phyloP scores from a whole-genome alignment of 1,140 invertebrate species.

The Ladona fulva region DNA sequence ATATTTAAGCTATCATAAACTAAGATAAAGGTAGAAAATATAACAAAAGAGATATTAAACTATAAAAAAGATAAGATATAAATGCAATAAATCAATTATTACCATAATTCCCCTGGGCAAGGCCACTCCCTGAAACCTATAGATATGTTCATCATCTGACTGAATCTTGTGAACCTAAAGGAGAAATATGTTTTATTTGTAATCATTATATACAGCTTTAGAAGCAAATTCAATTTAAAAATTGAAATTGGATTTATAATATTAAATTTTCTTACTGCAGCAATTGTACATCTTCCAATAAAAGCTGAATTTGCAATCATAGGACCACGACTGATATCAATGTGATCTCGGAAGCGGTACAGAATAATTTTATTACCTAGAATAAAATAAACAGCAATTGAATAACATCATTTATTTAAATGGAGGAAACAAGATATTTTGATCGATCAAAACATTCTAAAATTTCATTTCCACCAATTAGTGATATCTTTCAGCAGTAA shows the following conservation, averaged over 20 bases:
- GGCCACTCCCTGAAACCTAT: slow-evolving; percentile 83
- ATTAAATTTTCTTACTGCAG: slow-evolving; percentile 42
- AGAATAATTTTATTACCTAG: slow-evolving; percentile 54
- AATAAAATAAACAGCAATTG: slow-evolving; percentile 13
- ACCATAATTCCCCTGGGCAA: slow-evolving; percentile 62
- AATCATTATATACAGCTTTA: neutral
- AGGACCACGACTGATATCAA: slow-evolving; percentile 87
- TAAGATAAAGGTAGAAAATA: neutral
- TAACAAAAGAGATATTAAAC: neutral
- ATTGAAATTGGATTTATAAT: neutral
- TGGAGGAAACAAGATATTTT: too few relatives aligned
- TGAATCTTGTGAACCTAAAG: slow-evolving; percentile 54
- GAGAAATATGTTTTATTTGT: slow-evolving; percentile 16
- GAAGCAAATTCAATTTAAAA: neutral
- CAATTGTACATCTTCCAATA: slow-evolving; percentile 62
- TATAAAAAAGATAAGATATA: neutral
- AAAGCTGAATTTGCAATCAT: slow-evolving; percentile 69
- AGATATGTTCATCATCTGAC: slow-evolving; percentile 48
- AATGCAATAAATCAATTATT: too few relatives aligned
- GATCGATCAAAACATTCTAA: too few relatives aligned
- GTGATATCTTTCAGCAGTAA: too few relatives aligned
- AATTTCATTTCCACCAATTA: too few relatives aligned
- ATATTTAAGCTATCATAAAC: neutral
- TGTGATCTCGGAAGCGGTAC: slow-evolving; percentile 73
- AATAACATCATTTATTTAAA: too few relatives aligned